Evolutionary conservation across 2,113 vertebrate species (phyloP), one percentile per base, ranked within the genome.

Genomic region (Nibea coibor): DNA sequence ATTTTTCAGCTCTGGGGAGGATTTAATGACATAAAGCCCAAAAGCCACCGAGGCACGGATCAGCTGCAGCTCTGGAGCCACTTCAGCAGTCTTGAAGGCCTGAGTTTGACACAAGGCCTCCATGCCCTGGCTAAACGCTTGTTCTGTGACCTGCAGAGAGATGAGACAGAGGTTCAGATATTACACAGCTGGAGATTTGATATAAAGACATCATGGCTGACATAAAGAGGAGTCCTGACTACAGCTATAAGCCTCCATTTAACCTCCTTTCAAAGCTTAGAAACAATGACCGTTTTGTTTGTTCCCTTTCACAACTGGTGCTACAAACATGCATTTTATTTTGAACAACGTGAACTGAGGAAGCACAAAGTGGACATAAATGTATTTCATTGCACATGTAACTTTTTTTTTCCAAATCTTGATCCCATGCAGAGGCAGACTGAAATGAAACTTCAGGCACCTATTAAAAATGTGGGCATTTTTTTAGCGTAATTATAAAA

Each of bases 21-120:
- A 80, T 10, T 89, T 91, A 15, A 80, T 91, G 3, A 93, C 5
- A 22, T 87, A 90, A 5, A 91, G 58, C 0, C 87, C 91, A 0
- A 95, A 19, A 0, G 89, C 69, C 42, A 92, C 62, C 0, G 93
- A 81, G 3, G 86, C 90, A 9, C 2, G 84, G 72, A 95, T 91
- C 10, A 95, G 77, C 70, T 94, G 88, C 64, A 93, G 66, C 80
- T 95, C 95, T 42, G 83, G 26, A 35, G 45, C 59, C n/a, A 94
- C 66, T 10, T 92, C 93, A 10, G 90, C 7, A 1, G 2, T 17
- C 57, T 86, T 56, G n/a, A 22, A 0, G 20, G 43, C 76, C 3
- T 64, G 85, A 51, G 26, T 9, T 48, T 83, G 3, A 47, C 91
- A 90, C 67, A 94, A 12, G 14, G 16, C 4, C 0, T 93, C 79